A percentile compares a stretch with the other conserved stretches of the same genome.
These are phyloP conservation scores for Orycteropus afer DNA, from an alignment of 2,113 vertebrate species.

Conservation along the genomic window DNA sequence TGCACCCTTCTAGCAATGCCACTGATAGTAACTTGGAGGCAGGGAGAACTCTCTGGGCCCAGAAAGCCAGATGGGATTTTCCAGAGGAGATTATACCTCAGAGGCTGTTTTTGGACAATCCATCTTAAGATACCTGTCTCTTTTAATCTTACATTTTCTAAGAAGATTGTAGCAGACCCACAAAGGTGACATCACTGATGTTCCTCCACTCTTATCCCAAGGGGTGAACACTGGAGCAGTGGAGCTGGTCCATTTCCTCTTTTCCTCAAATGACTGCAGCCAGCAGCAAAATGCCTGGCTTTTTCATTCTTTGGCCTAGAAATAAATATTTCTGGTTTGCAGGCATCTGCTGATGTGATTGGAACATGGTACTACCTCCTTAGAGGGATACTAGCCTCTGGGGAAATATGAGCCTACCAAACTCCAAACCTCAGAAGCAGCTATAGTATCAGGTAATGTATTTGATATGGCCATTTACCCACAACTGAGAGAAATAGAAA, in stretches of 20 bases:
- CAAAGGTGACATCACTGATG: background rate
- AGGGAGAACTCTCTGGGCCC: background rate
- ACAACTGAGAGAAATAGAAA: background rate
- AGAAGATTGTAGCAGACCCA: background rate
- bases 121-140: background rate
- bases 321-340: background rate
- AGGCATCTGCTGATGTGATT: background rate
- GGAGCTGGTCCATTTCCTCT: background rate
- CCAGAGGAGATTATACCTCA: background rate
- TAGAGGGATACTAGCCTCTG: background rate
- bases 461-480: background rate
- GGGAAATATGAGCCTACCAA: background rate
- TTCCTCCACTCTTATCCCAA: background rate
- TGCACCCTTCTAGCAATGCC: background rate
- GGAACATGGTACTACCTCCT: background rate
- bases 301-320: background rate
- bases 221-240: background rate
- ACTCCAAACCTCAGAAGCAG: background rate
- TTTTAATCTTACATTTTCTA: slow-evolving; percentile 21
- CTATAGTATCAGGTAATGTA: background rate
- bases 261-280: background rate
- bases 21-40: background rate
- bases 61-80: slow-evolving; percentile 15
- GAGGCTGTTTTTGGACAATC: background rate
- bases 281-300: background rate